A percentile compares a stretch with the other conserved stretches of the same genome.
Conservation (phyloP, 2,113 vertebrate species). For the Thunnus maccoyii region DNA sequence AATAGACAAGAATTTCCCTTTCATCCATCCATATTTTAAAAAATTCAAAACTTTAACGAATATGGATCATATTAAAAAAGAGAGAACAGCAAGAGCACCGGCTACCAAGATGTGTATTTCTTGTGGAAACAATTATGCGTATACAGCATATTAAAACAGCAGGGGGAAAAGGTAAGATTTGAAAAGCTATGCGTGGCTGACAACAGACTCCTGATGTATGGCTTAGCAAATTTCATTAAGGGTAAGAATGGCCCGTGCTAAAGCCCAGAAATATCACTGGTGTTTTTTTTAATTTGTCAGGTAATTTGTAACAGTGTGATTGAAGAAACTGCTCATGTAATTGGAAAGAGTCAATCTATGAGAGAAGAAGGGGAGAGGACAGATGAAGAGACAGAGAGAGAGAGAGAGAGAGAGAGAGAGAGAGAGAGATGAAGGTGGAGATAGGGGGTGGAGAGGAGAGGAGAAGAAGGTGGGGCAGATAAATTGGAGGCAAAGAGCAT, state of each 20-base stretch:
- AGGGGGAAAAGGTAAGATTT: constrained; percentile 58
- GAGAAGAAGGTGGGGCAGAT: constrained; percentile 28
- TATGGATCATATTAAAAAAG: constrained; percentile 40
- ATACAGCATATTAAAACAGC: constrained; percentile 76
- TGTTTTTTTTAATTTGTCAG: constrained; percentile 84
- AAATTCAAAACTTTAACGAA: constrained; percentile 52
- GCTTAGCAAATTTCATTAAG: constrained; percentile 83
- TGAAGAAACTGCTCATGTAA: constrained; percentile 82
- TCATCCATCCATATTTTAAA: constrained; percentile 38
- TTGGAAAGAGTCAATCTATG: constrained; percentile 82
- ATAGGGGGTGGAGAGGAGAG: background rate
- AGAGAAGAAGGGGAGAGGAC: constrained; percentile 53
- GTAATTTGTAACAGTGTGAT: constrained; percentile 82
- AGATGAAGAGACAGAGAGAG: constrained; percentile 45
- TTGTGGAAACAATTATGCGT: constrained; percentile 77
- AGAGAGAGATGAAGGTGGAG: too few species aligned
- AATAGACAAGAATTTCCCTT: constrained; percentile 39
- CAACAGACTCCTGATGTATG: constrained; percentile 78
- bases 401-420: constrained; percentile 14
- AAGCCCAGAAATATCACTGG: constrained; percentile 75
- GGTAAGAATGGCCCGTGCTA: constrained; percentile 68
- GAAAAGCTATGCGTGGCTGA: constrained; percentile 55
- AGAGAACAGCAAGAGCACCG: constrained; percentile 18
- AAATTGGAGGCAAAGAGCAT: constrained; percentile 53
- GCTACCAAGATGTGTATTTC: constrained; percentile 49